Conservation (phyloP, 2,113 vertebrate species). For the Eidolon helvum region DNA sequence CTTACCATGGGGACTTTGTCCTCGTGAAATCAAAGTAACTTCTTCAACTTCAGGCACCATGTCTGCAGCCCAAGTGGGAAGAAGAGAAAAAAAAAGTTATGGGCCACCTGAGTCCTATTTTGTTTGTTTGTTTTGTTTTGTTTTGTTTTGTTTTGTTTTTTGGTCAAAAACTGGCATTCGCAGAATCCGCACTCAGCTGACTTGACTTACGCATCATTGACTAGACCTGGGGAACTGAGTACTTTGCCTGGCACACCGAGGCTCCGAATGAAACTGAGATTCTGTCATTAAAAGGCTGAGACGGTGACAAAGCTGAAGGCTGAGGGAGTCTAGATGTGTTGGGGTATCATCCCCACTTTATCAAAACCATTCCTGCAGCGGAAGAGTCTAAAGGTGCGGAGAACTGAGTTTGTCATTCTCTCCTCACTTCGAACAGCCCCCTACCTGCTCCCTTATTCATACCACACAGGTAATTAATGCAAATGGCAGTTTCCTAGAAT, state of each 20-base stretch:
- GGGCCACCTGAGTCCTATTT: background rate
- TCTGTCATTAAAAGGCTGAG: background rate
- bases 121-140: no score
- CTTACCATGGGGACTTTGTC: background rate
- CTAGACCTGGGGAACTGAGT: no score
- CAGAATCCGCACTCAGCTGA: background rate
- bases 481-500: background rate
- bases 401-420: background rate
- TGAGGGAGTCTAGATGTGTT: background rate
- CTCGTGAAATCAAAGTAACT: background rate
- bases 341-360: background rate
- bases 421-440: background rate
- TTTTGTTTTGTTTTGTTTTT: no score
- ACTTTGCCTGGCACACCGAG: rapidly evolving
- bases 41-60: background rate
- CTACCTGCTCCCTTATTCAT: background rate
- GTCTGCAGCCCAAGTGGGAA: background rate
- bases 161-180: background rate
- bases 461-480: background rate
- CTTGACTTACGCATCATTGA: rapidly evolving
- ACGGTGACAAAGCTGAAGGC: background rate
- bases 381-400: background rate
- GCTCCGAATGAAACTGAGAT: background rate
- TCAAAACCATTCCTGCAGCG: background rate
- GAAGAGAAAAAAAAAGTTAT: background rate